Conservation (phyloP, 2,797 vertebrate species). For the Crax fasciolata region DNA sequence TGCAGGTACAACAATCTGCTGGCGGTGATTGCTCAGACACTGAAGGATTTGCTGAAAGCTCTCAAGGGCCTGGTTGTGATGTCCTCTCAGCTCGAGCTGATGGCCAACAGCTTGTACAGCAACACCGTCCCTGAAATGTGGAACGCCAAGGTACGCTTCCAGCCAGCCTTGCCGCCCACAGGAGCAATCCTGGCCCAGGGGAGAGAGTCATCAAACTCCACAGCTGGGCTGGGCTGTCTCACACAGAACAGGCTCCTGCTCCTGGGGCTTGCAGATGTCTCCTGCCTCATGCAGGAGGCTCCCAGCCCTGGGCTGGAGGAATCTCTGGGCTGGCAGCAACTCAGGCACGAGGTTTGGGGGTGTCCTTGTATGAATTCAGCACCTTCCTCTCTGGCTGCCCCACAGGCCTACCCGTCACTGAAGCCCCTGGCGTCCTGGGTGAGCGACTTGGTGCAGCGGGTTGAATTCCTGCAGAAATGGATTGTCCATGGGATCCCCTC, state of each 20-base stretch:
- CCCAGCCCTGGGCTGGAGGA: background rate
- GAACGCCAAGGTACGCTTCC: constrained; percentile 85
- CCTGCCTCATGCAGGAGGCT: background rate
- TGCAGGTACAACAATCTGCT: constrained; percentile 91
- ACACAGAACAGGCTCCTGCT: background rate
- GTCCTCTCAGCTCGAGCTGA: constrained; percentile 92
- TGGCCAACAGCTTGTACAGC: constrained; percentile 91
- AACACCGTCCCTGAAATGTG: constrained; percentile 91
- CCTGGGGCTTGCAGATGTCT: background rate
- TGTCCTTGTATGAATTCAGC: background rate
- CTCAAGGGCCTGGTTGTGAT: constrained; percentile 93
- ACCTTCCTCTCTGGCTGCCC: background rate
- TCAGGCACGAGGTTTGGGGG: background rate
- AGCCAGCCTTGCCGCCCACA: background rate
- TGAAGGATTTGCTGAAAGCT: constrained; percentile 90
- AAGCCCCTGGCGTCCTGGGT: constrained; percentile 94
- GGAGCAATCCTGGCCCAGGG: background rate
- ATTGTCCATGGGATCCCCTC: constrained; percentile 87
- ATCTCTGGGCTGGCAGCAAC: background rate
- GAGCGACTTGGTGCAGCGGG: constrained; percentile 88
- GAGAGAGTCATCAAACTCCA: background rate
- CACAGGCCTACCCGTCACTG: constrained; percentile 90
- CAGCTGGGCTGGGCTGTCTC: background rate
- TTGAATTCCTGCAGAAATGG: constrained; percentile 88
- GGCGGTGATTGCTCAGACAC: constrained; percentile 84